Evolutionary conservation across 2,797 vertebrate genomes (phyloP).

Genomic region (Rhincodon typus): DNA sequence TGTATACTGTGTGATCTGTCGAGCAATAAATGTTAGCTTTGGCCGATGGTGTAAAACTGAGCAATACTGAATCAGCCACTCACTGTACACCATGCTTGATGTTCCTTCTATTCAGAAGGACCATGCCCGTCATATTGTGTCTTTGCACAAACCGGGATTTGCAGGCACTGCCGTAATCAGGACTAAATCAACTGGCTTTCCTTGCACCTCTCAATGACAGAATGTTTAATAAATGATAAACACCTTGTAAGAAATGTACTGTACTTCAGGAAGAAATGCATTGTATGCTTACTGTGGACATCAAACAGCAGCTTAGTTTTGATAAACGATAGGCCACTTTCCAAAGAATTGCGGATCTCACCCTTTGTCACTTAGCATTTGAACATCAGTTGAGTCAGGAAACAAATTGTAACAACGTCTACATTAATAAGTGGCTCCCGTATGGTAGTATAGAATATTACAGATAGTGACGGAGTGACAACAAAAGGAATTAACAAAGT

Average conservation of each 20-base stretch:
- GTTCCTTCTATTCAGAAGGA: neutral
- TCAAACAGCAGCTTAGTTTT: neutral
- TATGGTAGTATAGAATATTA: neutral
- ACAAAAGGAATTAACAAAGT: neutral
- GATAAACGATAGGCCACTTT: neutral
- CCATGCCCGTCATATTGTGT: neutral
- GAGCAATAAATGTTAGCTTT: neutral
- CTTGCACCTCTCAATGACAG: neutral
- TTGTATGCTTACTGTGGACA: neutral
- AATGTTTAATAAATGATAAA: neutral
- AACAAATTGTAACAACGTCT: neutral
- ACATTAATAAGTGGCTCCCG: neutral
- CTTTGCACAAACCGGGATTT: neutral
- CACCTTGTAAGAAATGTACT: constrained; percentile 27
- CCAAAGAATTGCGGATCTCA: neutral
- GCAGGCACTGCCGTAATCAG: neutral
- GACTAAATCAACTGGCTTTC: neutral
- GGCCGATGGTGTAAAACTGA: neutral
- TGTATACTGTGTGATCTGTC: too few relatives aligned
- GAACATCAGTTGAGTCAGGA: neutral
- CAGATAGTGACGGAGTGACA: neutral
- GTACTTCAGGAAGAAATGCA: neutral
- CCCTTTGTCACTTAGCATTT: neutral
- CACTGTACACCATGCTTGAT: neutral
- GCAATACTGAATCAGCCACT: neutral